Conservation (phyloP, 64 coral and sea anemone species). For the Dendrophyllia cribrosa region DNA sequence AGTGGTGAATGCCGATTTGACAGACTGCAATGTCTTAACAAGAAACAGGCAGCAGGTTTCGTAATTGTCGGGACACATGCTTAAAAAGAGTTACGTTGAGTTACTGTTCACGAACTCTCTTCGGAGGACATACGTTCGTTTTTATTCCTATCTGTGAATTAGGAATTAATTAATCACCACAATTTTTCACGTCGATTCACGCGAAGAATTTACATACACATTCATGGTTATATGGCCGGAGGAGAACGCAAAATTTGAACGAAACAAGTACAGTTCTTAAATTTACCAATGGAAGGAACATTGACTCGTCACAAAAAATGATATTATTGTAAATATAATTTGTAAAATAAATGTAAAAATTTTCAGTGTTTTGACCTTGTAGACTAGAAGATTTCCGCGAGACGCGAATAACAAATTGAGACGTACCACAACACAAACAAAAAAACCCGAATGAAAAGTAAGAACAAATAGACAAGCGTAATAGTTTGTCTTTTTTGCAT, state of each 20-base stretch:
- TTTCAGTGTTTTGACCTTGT: neutral
- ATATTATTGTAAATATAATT: constrained; percentile 43
- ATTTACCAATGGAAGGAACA: neutral
- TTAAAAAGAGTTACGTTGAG: neutral
- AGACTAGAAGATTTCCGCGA: constrained; percentile 4
- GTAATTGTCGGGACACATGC: constrained; percentile 4
- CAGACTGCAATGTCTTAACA: neutral
- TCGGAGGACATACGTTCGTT: neutral
- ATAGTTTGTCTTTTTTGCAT: neutral
- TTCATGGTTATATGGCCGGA: neutral
- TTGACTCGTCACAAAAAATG: neutral
- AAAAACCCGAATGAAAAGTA: neutral
- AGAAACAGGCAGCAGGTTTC: neutral
- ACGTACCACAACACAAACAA: neutral
- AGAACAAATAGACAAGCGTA: neutral
- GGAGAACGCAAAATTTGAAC: neutral
- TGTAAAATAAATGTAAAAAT: constrained; percentile 34
- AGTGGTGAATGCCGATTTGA: constrained; percentile 26
- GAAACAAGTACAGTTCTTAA: neutral
- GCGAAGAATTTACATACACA: too few species aligned
- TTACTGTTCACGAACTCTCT: neutral
- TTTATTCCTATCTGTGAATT: constrained; percentile 9
- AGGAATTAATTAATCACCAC: neutral
- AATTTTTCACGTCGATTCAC: neutral
- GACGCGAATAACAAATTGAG: neutral